Evolutionary conservation across 2,113 vertebrate genomes (phyloP).

Genomic region (Lamprotornis superbus): DNA sequence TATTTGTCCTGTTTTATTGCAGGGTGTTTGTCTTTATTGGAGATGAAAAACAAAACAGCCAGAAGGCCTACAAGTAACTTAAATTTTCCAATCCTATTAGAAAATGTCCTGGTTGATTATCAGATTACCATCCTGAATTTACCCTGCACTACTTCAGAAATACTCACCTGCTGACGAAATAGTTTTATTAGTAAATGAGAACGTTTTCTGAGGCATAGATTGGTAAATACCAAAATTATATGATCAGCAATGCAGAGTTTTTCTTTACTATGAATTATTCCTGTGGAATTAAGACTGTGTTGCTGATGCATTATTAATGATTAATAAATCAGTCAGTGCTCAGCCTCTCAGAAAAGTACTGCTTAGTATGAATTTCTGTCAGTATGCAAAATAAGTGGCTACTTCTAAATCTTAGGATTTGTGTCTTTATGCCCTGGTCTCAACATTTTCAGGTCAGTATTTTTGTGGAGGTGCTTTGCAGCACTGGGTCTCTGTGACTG

Average conservation of each 20-base stretch:
- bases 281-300: neutral
- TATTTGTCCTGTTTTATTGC: slow-evolving; percentile 6
- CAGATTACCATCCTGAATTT: neutral
- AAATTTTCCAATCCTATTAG: neutral
- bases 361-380: neutral
- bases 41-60: neutral
- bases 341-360: neutral
- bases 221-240: neutral
- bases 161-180: neutral
- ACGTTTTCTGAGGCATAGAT: neutral
- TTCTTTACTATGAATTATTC: neutral
- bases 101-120: slow-evolving; percentile 3
- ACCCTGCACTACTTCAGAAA: neutral
- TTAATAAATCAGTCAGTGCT: neutral
- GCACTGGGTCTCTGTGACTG: neutral
- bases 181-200: neutral
- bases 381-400: neutral
- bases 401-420: neutral
- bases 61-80: slow-evolving; percentile 23
- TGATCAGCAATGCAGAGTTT: neutral
- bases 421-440: neutral
- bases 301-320: neutral
- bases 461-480: neutral
- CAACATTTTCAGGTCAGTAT: neutral
- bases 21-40: slow-evolving; percentile 2